Percentiles rank a stretch among this genome's conserved stretches.
Evolutionary conservation across 23 tunicate genomes (phyloP).

Genomic region (Corella eumyota): DNA sequence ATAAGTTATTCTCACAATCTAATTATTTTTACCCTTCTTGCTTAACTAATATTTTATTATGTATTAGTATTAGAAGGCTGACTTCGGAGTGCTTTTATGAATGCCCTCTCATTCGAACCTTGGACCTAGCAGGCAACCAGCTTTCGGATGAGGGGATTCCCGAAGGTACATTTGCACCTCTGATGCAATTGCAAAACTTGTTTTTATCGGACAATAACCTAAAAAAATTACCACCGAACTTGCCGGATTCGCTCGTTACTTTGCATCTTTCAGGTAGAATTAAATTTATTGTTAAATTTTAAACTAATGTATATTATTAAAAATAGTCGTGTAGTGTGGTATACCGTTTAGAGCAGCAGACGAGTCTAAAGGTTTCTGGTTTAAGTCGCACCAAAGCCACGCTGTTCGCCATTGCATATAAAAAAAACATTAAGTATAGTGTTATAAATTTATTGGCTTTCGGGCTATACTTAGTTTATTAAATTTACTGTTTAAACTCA

Average conservation of each 20-base stretch:
- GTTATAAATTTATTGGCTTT: background rate
- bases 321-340: background rate
- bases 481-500: too few species aligned
- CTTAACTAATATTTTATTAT: too few species aligned
- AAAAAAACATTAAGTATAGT: background rate
- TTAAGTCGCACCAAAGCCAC: background rate
- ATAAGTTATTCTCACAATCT: too few species aligned
- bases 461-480: too few species aligned
- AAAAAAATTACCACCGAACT: slow-evolving; percentile 17
- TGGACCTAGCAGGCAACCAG: slow-evolving; percentile 23
- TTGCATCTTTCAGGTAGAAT: slow-evolving; percentile 62
- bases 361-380: background rate
- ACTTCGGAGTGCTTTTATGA: slow-evolving; percentile 23
- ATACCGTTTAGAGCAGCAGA: background rate
- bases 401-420: background rate
- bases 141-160: slow-evolving; percentile 36
- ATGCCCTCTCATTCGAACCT: slow-evolving; percentile 44
- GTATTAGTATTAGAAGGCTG: slow-evolving; percentile 9
- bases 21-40: too few species aligned
- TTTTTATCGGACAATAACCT: slow-evolving; percentile 41
- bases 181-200: slow-evolving; percentile 21
- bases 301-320: background rate
- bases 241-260: slow-evolving; percentile 33
- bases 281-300: too few species aligned
- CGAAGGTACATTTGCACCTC: slow-evolving; percentile 16